Conservation (phyloP, 2,888 invertebrate species). For the Chaetoderma sp. region DNA sequence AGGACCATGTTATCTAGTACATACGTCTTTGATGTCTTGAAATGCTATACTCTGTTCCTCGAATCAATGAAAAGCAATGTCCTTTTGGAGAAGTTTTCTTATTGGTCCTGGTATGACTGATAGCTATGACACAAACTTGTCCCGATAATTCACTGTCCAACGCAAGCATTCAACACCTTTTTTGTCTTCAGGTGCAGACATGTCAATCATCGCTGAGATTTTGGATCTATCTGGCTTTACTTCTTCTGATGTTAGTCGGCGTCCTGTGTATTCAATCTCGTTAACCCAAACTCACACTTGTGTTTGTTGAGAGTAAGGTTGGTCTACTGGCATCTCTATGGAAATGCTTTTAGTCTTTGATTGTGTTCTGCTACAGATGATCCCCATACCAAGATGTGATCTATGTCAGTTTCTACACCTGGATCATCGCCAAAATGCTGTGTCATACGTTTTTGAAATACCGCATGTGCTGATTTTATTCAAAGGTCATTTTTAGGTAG, state of each 20-base stretch:
- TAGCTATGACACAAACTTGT: conserved; percentile 29
- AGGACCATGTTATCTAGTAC: conserved; percentile 1
- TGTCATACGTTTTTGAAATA: conserved; percentile 18
- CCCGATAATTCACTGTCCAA: conserved; percentile 30
- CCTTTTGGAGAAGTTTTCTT: neutral
- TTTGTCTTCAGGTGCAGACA: conserved; percentile 1
- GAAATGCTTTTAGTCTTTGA: neutral
- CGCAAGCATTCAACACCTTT: conserved; percentile 26
- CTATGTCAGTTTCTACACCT: conserved; percentile 15
- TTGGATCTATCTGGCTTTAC: neutral
- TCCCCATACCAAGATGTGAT: conserved; percentile 20
- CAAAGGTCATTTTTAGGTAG: no score
- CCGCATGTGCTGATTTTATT: conserved; percentile 20
- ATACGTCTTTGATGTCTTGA: neutral
- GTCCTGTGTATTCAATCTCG: neutral
- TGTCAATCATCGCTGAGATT: neutral
- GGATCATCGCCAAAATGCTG: conserved; percentile 1
- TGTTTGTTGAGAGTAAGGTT: neutral
- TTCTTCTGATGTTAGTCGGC: neutral
- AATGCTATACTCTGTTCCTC: neutral
- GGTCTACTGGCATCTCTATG: neutral
- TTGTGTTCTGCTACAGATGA: conserved; percentile 1
- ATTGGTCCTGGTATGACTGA: conserved; percentile 13
- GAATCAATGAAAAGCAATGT: conserved; percentile 6
- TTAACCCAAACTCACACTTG: neutral